Conservation (phyloP, 2,113 vertebrate species). For the Erythrocercus mccallii region DNA sequence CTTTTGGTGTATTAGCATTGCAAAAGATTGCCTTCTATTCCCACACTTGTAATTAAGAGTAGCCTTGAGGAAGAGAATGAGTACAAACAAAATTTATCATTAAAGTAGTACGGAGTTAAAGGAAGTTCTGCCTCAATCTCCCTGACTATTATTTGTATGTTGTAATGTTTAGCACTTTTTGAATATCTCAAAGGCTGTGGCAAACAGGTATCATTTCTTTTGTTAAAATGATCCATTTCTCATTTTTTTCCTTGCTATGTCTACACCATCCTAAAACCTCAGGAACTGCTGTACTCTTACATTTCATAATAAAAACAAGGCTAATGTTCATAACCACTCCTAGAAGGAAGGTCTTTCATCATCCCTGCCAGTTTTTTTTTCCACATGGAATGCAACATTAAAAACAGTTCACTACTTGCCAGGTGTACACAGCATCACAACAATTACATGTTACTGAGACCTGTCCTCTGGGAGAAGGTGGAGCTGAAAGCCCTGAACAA, state of each 20-base stretch:
- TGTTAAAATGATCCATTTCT: neutral
- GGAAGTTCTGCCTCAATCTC: neutral
- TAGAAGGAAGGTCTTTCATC: neutral
- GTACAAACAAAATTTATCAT: neutral
- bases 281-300: neutral
- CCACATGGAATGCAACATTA: neutral
- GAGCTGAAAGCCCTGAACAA: neutral
- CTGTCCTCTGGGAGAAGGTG: neutral
- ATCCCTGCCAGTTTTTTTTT: neutral
- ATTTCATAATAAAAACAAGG: neutral
- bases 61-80: neutral
- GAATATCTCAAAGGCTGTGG: neutral
- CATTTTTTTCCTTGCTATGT: neutral
- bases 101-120: neutral
- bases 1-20: slow-evolving; percentile 9
- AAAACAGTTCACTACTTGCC: neutral
- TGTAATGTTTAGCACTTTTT: neutral
- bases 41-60: neutral
- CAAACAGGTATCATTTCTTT: neutral
- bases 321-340: neutral
- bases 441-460: neutral
- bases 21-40: neutral
- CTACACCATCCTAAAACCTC: neutral
- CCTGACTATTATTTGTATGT: neutral
- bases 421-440: neutral